Evolutionary conservation across 2,888 invertebrate species (phyloP).

Genomic region (Acronicta psi): DNA sequence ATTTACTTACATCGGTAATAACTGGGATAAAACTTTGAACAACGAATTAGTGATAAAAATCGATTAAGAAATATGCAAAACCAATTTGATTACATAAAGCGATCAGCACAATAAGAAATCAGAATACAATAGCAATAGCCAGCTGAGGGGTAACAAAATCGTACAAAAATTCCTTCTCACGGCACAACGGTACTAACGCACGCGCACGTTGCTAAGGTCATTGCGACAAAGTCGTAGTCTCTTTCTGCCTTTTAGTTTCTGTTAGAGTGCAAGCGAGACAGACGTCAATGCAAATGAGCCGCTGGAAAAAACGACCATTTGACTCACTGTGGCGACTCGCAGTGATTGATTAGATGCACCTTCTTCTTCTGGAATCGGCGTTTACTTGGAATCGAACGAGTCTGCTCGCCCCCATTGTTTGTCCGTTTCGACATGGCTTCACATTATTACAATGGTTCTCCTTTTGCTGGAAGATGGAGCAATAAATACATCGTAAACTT

Average conservation of each 20-base stretch:
- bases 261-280: constrained; percentile 61
- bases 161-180: constrained; percentile 85
- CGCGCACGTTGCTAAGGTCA: constrained; percentile 79
- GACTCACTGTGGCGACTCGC: constrained; percentile 75
- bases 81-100: constrained; percentile 48
- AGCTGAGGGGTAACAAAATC: constrained; percentile 70
- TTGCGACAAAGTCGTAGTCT: constrained; percentile 65
- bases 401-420: constrained; percentile 73
- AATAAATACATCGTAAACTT: constrained; percentile 76
- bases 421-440: constrained; percentile 67
- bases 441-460: constrained; percentile 65
- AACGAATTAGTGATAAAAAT: constrained; percentile 3
- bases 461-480: constrained; percentile 64
- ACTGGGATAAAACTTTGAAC: constrained; percentile 7
- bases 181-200: constrained; percentile 81
- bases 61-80: constrained; percentile 26
- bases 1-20: constrained; percentile 26
- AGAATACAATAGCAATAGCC: constrained; percentile 68
- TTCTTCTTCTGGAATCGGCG: constrained; percentile 72
- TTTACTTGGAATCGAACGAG: constrained; percentile 71
- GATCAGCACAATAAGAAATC: constrained; percentile 57
- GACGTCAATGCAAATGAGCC: constrained; percentile 76
- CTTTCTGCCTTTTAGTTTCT: constrained; percentile 53
- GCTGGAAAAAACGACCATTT: constrained; percentile 75
- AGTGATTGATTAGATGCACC: constrained; percentile 86